A percentile compares a stretch with the other conserved stretches of the same genome.
Evolutionary conservation across 2,888 invertebrate genomes (phyloP).

Genomic region (Alcis repandata): DNA sequence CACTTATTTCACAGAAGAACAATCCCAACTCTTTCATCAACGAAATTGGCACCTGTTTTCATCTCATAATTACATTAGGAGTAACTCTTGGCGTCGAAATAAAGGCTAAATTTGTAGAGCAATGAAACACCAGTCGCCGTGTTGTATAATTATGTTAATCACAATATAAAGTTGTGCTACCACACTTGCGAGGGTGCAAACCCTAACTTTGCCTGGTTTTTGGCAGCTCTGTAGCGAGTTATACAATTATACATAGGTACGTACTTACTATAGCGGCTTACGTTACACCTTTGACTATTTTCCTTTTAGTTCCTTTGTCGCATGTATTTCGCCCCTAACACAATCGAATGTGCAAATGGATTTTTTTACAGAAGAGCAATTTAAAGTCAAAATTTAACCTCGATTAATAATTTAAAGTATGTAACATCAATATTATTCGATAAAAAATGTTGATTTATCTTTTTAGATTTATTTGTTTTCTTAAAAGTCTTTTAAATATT

Average conservation of each 20-base stretch:
- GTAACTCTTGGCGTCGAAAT: conserved; percentile 54
- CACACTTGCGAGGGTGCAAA: conserved; percentile 70
- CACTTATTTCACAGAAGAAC: conserved; percentile 14
- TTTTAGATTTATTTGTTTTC: too few relatives aligned
- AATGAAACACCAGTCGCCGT: conserved; percentile 62
- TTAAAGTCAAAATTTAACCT: too few relatives aligned
- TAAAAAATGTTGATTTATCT: too few relatives aligned
- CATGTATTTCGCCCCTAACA: too few relatives aligned
- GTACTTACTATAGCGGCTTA: not conserved
- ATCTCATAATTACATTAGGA: conserved; percentile 58
- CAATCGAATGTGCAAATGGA: too few relatives aligned
- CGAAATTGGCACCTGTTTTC: conserved; percentile 68
- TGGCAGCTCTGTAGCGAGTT: not conserved
- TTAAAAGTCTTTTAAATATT: too few relatives aligned
- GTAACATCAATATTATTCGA: too few relatives aligned
- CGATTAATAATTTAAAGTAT: too few relatives aligned
- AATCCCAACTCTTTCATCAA: conserved; percentile 43
- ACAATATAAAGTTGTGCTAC: conserved; percentile 81
- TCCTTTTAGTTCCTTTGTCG: not conserved
- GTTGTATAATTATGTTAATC: conserved; percentile 83
- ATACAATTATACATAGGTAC: not conserved
- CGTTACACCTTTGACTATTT: not conserved
- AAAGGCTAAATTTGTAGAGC: conserved; percentile 65
- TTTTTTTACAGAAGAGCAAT: too few relatives aligned
- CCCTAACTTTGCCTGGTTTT: conserved; percentile 17